Conservation (phyloP, 2,888 invertebrate species). For the Drosophila buzzatii region DNA sequence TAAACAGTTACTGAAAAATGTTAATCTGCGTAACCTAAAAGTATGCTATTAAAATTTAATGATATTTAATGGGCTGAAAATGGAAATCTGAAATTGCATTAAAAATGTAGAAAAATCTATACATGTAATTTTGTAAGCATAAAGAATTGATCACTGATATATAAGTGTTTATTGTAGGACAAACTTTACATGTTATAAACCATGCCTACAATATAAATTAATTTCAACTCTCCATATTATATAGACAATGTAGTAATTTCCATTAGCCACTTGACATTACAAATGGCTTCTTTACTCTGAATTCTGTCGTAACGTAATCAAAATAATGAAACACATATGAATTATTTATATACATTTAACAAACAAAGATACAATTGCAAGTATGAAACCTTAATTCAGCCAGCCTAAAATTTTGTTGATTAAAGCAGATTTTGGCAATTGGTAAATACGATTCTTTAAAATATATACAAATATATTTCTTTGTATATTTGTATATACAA, state of each 20-base stretch:
- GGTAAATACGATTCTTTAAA: background rate
- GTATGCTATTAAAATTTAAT: background rate
- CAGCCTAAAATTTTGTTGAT: background rate
- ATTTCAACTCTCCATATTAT: background rate
- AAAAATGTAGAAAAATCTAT: background rate
- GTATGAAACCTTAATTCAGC: background rate
- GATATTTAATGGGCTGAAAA: background rate
- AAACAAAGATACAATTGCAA: slow-evolving; percentile 1
- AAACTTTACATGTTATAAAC: too few relatives aligned
- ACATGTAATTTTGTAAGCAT: background rate
- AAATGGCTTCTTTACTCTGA: background rate
- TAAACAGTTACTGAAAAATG: too few relatives aligned
- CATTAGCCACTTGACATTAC: background rate
- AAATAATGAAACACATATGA: background rate
- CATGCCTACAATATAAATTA: background rate
- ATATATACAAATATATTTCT: background rate
- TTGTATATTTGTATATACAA: background rate
- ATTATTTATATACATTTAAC: background rate
- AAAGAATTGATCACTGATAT: background rate
- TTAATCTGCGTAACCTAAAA: background rate
- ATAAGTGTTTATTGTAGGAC: background rate
- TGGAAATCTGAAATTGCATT: background rate
- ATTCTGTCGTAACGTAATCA: background rate
- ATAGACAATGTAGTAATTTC: background rate
- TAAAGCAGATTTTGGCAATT: background rate